Evolutionary conservation across 1,140 invertebrate species (phyloP).

Genomic region (Bombus terrestris): DNA sequence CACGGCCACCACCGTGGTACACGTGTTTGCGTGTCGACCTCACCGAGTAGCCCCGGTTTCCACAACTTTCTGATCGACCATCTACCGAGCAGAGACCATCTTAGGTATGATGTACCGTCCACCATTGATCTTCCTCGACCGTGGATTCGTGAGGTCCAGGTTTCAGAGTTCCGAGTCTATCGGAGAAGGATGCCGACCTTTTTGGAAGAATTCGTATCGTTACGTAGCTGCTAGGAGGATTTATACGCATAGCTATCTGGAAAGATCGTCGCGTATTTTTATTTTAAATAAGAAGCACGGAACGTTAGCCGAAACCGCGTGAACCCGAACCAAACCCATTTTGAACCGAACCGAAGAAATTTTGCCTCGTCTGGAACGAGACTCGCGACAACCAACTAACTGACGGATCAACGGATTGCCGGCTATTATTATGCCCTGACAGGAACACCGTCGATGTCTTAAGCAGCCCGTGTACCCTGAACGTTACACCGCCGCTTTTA

Average conservation of each 20-base stretch:
- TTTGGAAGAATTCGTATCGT: too few species aligned
- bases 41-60: neutral
- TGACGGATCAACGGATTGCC: slow-evolving; percentile 15
- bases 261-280: too few species aligned
- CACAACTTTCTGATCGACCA: neutral
- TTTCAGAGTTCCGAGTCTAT: too few species aligned
- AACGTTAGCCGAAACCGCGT: neutral
- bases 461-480: neutral
- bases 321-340: neutral
- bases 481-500: neutral
- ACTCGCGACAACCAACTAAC: neutral
- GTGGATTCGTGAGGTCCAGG: too few species aligned
- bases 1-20: slow-evolving; percentile 6
- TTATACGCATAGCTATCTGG: too few species aligned
- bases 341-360: slow-evolving; percentile 1
- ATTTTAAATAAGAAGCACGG: too few species aligned
- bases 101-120: too few species aligned
- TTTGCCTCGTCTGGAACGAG: slow-evolving; percentile 9
- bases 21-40: slow-evolving; percentile 5
- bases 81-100: too few species aligned
- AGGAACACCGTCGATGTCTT: slow-evolving; percentile 12
- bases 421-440: slow-evolving; percentile 1
- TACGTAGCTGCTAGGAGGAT: too few species aligned
- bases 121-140: too few species aligned
- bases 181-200: too few species aligned